Evolutionary conservation across 2,797 vertebrate species (phyloP).

Genomic region (Chiroxiphia lanceolata): DNA sequence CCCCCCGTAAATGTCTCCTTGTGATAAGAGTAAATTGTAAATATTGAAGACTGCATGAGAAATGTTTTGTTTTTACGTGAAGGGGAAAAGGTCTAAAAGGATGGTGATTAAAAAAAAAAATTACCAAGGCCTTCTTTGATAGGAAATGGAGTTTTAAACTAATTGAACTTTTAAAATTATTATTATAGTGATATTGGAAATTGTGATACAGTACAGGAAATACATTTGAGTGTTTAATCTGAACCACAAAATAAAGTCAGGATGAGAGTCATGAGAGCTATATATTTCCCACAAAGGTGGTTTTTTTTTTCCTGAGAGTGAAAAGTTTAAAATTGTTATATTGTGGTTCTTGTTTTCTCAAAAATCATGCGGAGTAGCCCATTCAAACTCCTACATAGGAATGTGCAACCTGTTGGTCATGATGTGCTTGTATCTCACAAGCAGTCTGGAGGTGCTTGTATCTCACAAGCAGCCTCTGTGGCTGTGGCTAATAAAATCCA

Average conservation of each 20-base stretch:
- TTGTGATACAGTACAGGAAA: background rate
- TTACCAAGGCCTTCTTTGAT: background rate
- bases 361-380: background rate
- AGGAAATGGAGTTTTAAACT: background rate
- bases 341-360: background rate
- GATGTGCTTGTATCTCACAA: background rate
- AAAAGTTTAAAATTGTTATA: background rate
- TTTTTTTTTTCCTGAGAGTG: background rate
- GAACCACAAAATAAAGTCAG: background rate
- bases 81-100: background rate
- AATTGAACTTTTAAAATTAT: background rate
- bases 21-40: background rate
- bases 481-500: background rate
- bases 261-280: background rate
- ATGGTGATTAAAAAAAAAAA: background rate
- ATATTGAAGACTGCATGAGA: background rate
- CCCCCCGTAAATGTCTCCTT: background rate
- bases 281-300: background rate
- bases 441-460: accelerated
- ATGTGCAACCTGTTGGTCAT: background rate
- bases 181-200: background rate
- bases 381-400: accelerated
- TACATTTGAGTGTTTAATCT: background rate
- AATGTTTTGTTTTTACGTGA: background rate
- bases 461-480: background rate